Conservation (phyloP, 2,113 vertebrate genomes). For the Toxotes jaculatrix region DNA sequence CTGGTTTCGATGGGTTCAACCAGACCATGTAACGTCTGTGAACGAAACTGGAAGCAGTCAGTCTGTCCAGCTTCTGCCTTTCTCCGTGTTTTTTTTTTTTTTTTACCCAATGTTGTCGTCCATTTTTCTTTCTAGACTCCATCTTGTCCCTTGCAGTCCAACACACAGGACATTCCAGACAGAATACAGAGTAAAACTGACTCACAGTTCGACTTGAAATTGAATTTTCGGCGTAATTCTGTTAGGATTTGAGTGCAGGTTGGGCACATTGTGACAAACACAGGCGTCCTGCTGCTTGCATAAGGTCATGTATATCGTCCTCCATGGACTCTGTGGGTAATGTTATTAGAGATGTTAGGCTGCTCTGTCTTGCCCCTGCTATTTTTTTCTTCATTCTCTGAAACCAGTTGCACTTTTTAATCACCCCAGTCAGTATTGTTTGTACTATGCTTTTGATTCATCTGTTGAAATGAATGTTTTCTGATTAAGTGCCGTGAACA, state of each 20-base stretch:
- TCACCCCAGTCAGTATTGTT: slow-evolving; percentile 48
- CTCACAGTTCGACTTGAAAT: slow-evolving; percentile 71
- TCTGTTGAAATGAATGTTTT: slow-evolving; percentile 38
- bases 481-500: slow-evolving; percentile 34
- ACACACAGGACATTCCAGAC: slow-evolving; percentile 71
- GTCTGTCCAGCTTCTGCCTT: neutral
- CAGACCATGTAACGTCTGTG: neutral
- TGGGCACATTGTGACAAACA: slow-evolving; percentile 39
- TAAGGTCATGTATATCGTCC: slow-evolving; percentile 33
- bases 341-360: slow-evolving; percentile 56
- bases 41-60: neutral
- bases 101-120: neutral
- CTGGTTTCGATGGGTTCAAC: slow-evolving; percentile 9
- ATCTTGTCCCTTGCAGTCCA: slow-evolving; percentile 48
- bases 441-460: neutral
- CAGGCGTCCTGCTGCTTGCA: slow-evolving; percentile 42
- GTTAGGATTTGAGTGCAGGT: slow-evolving; percentile 50
- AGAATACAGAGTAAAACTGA: slow-evolving; percentile 46
- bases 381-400: slow-evolving; percentile 19
- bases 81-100: neutral
- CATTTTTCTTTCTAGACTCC: slow-evolving; percentile 27
- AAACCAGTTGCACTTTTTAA: slow-evolving; percentile 49
- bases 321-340: slow-evolving; percentile 44
- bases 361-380: slow-evolving; percentile 23
- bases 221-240: slow-evolving; percentile 71